Conservation (phyloP, 2,113 vertebrate genomes). For the Eupsittula cactorum region DNA sequence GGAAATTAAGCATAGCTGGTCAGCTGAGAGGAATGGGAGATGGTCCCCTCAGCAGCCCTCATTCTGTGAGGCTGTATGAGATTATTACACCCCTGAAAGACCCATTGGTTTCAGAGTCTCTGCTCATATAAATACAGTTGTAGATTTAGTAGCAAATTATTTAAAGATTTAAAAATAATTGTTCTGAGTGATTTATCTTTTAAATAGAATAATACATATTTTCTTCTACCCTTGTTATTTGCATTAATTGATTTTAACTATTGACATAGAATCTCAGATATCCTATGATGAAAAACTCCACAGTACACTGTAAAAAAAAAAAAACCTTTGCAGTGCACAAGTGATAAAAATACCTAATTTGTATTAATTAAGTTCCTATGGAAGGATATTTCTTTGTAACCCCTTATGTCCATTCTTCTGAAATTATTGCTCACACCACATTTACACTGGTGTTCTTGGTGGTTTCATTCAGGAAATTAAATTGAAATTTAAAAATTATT, state of each 20-base stretch:
- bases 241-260: background rate
- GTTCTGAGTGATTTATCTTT: background rate
- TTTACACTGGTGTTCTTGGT: background rate
- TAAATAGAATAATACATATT: background rate
- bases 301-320: background rate
- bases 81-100: background rate
- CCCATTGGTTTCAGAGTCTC: background rate
- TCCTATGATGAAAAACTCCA: background rate
- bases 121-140: background rate
- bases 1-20: background rate
- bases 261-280: background rate
- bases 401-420: background rate
- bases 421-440: background rate
- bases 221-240: background rate
- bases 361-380: background rate
- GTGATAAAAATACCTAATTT: background rate
- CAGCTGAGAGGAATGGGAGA: background rate
- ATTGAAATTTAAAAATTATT: background rate
- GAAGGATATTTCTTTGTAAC: background rate
- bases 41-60: background rate
- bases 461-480: background rate
- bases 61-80: background rate
- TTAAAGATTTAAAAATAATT: background rate
- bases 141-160: background rate
- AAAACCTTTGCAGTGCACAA: accelerated